phyloP scores from a whole-genome alignment of 2,888 invertebrate species.

The Polyommatus icarus region DNA sequence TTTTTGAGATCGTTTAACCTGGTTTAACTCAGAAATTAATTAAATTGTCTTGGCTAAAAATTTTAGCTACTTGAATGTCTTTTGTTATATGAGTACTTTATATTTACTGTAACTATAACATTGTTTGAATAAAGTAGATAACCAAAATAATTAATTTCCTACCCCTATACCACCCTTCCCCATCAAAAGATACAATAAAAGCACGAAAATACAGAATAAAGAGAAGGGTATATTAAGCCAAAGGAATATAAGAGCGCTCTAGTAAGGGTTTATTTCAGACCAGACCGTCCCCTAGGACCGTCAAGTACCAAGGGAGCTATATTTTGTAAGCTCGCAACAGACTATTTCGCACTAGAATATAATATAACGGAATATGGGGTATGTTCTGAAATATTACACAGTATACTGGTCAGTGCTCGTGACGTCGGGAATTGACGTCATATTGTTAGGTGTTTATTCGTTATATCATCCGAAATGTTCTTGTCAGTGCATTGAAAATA shows the following conservation, averaged over 20 bases:
- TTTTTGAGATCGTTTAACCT: too few relatives aligned
- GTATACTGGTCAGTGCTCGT: not conserved
- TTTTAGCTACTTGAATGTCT: too few relatives aligned
- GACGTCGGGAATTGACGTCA: not conserved
- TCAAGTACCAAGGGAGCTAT: not conserved
- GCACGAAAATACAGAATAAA: conserved; percentile 4
- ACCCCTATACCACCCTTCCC: not conserved
- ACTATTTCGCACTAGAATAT: not conserved
- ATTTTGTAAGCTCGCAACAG: conserved; percentile 22
- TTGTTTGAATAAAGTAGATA: not conserved
- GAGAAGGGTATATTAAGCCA: not conserved
- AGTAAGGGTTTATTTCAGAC: conserved; percentile 5
- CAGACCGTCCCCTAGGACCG: not conserved
- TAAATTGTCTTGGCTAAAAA: too few relatives aligned
- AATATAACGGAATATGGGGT: not conserved
- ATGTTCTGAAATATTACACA: not conserved
- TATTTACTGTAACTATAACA: not conserved
- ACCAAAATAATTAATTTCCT: not conserved
- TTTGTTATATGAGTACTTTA: too few relatives aligned
- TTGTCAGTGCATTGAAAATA: too few relatives aligned
- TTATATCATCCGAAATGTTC: too few relatives aligned
- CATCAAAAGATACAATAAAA: not conserved
- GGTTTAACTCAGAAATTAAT: too few relatives aligned
- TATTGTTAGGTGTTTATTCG: too few relatives aligned
- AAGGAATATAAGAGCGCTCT: conserved; percentile 10